phyloP scores from a whole-genome alignment of 2,888 invertebrate genomes.

The Acrocera orbiculus region DNA sequence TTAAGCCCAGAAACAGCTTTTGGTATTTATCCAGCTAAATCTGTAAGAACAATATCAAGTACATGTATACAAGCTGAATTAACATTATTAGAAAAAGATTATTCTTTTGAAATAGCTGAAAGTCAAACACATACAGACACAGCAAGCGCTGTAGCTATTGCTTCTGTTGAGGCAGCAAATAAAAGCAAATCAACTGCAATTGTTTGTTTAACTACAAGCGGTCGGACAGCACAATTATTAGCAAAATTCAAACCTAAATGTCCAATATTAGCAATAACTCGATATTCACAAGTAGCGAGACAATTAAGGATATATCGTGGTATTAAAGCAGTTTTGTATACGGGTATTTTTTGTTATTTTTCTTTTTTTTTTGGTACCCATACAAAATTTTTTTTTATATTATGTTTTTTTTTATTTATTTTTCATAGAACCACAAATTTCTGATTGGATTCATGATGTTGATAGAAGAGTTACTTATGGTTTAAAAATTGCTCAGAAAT shows the following conservation, averaged over 20 bases:
- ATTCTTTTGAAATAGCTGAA: constrained; percentile 60
- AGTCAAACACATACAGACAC: constrained; percentile 50
- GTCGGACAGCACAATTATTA: constrained; percentile 56
- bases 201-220: constrained; percentile 48
- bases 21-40: constrained; percentile 86
- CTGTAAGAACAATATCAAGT: constrained; percentile 77
- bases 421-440: constrained; percentile 39
- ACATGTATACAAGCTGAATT: constrained; percentile 95
- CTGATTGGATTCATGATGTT: constrained; percentile 84
- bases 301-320: constrained; percentile 86
- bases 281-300: constrained; percentile 67
- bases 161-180: constrained; percentile 83
- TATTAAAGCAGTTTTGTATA: constrained; percentile 72
- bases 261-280: constrained; percentile 83
- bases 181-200: constrained; percentile 81
- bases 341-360: constrained; percentile 35
- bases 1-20: constrained; percentile 98
- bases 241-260: constrained; percentile 88
- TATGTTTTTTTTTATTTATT: background rate
- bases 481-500: constrained; percentile 65
- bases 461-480: constrained; percentile 73
- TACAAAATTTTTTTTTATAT: background rate
- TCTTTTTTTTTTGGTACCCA: constrained; percentile 1
- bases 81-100: constrained; percentile 81
- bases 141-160: constrained; percentile 82